A percentile compares a stretch with the other conserved stretches of the same genome.
phyloP scores from a whole-genome alignment of 1,140 invertebrate species.

The Cardiocondyla obscurior region DNA sequence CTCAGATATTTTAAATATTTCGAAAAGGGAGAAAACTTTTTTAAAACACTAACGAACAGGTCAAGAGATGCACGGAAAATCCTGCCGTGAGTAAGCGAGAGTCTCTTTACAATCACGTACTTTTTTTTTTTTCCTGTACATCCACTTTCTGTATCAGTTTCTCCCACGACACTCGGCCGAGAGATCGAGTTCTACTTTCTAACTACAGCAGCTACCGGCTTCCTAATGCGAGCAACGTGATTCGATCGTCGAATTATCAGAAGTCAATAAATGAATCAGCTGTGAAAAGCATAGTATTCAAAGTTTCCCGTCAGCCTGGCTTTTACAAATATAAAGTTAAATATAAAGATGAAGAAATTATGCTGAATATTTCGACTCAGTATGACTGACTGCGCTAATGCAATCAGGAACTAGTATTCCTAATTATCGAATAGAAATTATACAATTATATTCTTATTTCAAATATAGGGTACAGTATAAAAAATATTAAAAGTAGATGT shows the following conservation, averaged over 20 bases:
- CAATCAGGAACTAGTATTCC: not conserved
- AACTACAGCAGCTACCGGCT: constrained; percentile 47
- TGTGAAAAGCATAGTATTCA: constrained; percentile 1
- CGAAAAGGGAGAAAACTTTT: not conserved
- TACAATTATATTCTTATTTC: not conserved
- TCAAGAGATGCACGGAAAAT: not conserved
- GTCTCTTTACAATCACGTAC: constrained; percentile 6
- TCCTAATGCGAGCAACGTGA: constrained; percentile 26
- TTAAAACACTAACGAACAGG: not conserved
- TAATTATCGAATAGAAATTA: not conserved
- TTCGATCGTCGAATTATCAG: constrained; percentile 34
- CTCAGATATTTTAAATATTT: not conserved
- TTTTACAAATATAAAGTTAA: not conserved
- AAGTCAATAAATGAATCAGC: constrained; percentile 47
- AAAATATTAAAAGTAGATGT: not conserved
- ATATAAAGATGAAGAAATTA: not conserved
- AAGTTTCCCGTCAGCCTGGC: constrained; percentile 5
- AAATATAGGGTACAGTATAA: not conserved
- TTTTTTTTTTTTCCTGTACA: constrained; percentile 49
- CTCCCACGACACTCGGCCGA: constrained; percentile 39
- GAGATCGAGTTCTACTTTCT: constrained; percentile 69
- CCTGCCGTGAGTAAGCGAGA: constrained; percentile 3
- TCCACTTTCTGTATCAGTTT: constrained; percentile 66
- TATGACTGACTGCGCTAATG: not conserved
- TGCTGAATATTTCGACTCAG: not conserved